Conservation (phyloP, 2,797 vertebrate genomes). For the Sebastes minor region DNA sequence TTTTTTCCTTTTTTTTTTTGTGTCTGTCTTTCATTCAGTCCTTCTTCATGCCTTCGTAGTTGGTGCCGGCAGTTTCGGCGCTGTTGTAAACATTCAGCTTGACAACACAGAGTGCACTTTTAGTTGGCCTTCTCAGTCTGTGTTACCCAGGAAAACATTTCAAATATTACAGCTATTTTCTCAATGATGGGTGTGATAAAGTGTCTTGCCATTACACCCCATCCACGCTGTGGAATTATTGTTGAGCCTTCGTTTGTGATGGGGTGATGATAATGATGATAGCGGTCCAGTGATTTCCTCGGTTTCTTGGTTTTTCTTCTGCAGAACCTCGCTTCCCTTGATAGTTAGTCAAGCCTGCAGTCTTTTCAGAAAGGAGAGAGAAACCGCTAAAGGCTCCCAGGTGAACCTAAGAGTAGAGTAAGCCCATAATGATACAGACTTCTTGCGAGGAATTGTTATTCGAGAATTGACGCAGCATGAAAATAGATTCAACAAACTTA, state of each 20-base stretch:
- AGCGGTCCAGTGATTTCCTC: constrained; percentile 19
- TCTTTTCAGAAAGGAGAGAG: neutral
- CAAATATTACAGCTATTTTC: constrained; percentile 53
- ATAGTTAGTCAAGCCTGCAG: neutral
- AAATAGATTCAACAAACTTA: neutral
- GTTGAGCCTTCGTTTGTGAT: constrained; percentile 35
- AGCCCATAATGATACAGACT: neutral
- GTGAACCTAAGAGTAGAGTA: neutral
- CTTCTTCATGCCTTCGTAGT: neutral
- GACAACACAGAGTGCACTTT: constrained; percentile 41
- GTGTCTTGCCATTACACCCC: constrained; percentile 34
- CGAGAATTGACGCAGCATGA: neutral
- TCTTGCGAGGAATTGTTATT: neutral
- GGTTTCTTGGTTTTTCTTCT: constrained; percentile 19
- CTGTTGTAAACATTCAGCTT: constrained; percentile 27
- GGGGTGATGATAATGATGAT: constrained; percentile 25
- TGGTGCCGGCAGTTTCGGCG: neutral
- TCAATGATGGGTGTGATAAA: constrained; percentile 51
- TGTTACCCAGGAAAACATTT: constrained; percentile 32
- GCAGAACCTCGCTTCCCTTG: neutral
- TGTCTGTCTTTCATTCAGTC: neutral
- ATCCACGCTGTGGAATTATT: constrained; percentile 28
- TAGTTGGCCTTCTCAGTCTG: constrained; percentile 14
- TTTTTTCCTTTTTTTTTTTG: constrained; percentile 15
- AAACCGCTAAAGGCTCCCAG: neutral